A percentile compares a stretch with the other conserved stretches of the same genome.
Conservation (phyloP, 1,140 invertebrate species). For the Luehdorfia chinensis region DNA sequence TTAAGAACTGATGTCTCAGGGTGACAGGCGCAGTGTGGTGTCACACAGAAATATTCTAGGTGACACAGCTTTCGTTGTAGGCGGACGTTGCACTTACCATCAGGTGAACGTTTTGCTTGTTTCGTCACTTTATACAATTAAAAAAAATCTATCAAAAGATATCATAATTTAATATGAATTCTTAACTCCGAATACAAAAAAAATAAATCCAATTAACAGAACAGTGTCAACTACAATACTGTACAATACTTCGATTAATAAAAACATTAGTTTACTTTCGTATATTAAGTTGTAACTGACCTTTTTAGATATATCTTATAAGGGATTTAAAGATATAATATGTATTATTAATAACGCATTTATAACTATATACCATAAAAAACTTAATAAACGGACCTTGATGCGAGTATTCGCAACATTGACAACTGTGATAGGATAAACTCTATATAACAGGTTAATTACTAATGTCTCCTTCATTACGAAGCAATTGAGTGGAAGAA, state of each 20-base stretch:
- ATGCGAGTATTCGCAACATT: slow-evolving; percentile 10
- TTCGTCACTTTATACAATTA: no score
- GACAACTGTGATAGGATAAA: slow-evolving; percentile 14
- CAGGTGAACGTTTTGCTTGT: no score
- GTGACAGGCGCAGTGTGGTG: no score
- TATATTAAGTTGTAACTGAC: slow-evolving; percentile 9
- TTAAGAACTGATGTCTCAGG: no score
- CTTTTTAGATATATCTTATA: slow-evolving; percentile 17
- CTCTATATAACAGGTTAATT: slow-evolving; percentile 8
- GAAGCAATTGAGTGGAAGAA: not conserved
- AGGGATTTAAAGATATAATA: slow-evolving; percentile 12
- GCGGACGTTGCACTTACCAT: no score
- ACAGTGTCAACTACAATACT: not conserved
- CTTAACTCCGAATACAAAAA: no score
- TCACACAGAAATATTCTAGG: no score
- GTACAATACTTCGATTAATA: no score
- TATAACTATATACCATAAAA: slow-evolving; percentile 16
- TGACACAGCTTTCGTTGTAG: no score
- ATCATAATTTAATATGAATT: no score
- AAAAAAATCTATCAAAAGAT: no score
- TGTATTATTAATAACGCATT: slow-evolving; percentile 15
- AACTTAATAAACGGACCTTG: slow-evolving; percentile 9
- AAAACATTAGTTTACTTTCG: no score
- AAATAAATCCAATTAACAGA: not conserved
- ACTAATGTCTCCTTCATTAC: not conserved